Evolutionary conservation across 1,140 invertebrate genomes (phyloP).

Genomic region (Oryctes rhinoceros): DNA sequence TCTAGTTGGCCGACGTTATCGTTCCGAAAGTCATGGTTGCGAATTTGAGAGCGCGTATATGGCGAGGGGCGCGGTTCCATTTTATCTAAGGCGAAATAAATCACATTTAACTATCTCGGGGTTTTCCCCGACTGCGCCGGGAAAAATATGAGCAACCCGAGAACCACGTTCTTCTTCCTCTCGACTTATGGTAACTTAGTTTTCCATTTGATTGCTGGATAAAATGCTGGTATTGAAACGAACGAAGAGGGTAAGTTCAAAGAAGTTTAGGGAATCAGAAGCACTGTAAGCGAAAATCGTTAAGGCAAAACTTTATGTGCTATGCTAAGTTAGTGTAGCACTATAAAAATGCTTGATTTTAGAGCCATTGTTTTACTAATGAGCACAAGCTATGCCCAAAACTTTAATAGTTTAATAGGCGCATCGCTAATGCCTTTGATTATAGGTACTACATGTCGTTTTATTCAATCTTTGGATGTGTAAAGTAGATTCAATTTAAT

Average conservation of each 20-base stretch:
- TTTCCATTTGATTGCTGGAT: background rate
- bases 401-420: no score
- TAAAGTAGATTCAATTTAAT: no score
- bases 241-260: background rate
- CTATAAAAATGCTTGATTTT: no score
- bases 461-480: no score
- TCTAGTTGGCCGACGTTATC: background rate
- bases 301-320: no score
- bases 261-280: no score
- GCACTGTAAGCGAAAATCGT: no score
- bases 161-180: constrained; percentile 24
- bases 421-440: no score
- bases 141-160: constrained; percentile 52
- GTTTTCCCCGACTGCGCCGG: constrained; percentile 47
- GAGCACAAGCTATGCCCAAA: no score
- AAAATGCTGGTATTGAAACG: background rate
- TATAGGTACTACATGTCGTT: no score
- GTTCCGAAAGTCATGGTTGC: background rate
- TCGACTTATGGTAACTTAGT: background rate
- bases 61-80: background rate
- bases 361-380: no score
- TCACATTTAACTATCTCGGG: constrained; percentile 52
- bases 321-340: no score
- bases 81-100: constrained; percentile 10
- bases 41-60: background rate